phyloP scores from a whole-genome alignment of 2,888 invertebrate species.

The Blastobasis adustella region DNA sequence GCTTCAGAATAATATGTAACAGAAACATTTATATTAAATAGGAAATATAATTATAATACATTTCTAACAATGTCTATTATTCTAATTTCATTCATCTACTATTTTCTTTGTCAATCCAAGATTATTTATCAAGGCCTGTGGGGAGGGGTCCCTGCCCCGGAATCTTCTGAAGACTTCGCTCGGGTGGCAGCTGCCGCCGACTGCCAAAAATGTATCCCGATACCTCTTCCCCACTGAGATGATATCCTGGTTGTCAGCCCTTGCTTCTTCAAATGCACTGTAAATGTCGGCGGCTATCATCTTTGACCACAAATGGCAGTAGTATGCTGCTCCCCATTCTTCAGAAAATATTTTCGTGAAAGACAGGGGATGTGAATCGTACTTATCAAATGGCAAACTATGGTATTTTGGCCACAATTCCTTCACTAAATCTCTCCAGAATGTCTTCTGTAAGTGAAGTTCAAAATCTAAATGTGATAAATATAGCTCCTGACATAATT shows the following conservation, averaged over 20 bases:
- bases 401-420: slow-evolving; percentile 88
- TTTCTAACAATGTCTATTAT: slow-evolving; percentile 14
- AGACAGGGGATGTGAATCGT: slow-evolving; percentile 90
- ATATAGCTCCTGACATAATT: slow-evolving; percentile 88
- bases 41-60: slow-evolving; percentile 39
- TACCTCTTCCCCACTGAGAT: slow-evolving; percentile 80
- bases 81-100: slow-evolving; percentile 36
- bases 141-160: slow-evolving; percentile 92
- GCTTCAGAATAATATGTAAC: slow-evolving; percentile 9
- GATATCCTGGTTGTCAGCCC: slow-evolving; percentile 64
- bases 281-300: slow-evolving; percentile 94
- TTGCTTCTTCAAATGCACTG: slow-evolving; percentile 86
- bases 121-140: slow-evolving; percentile 83
- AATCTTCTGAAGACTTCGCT: slow-evolving; percentile 92
- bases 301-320: slow-evolving; percentile 88
- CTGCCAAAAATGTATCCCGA: slow-evolving; percentile 86
- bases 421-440: slow-evolving; percentile 88
- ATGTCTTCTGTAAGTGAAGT: slow-evolving; percentile 82
- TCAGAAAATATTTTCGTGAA: slow-evolving; percentile 89
- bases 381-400: slow-evolving; percentile 82
- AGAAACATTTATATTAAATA: slow-evolving; percentile 38
- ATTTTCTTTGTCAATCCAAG: slow-evolving; percentile 68
- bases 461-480: slow-evolving; percentile 88
- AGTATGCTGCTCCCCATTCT: slow-evolving; percentile 91
- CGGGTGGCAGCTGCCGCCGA: slow-evolving; percentile 88